phyloP scores from a whole-genome alignment of 2,888 invertebrate genomes.

The Amiota communis region DNA sequence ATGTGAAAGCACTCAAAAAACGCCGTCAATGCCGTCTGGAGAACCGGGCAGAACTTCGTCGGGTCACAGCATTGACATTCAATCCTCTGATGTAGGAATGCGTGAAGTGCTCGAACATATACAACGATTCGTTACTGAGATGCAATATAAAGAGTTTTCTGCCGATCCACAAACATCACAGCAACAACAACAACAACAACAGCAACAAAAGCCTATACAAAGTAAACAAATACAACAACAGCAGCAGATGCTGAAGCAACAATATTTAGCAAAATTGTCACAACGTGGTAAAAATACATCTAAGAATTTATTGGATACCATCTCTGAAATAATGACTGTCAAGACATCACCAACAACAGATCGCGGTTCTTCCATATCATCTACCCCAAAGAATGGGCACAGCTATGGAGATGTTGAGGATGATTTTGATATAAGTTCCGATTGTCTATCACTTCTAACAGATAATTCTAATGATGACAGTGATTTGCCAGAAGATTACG shows the following conservation, averaged over 20 bases:
- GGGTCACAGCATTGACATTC: slow-evolving; percentile 55
- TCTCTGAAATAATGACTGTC: slow-evolving; percentile 31
- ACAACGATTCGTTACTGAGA: slow-evolving; percentile 60
- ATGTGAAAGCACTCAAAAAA: slow-evolving; percentile 50
- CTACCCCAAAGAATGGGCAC: background rate
- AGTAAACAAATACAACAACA: slow-evolving; percentile 21
- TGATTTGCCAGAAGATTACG: slow-evolving; percentile 37
- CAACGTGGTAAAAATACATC: slow-evolving; percentile 26
- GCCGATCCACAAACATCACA: slow-evolving; percentile 37
- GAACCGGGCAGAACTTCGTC: slow-evolving; percentile 51
- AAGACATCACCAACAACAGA: background rate
- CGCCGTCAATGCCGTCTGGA: slow-evolving; percentile 12
- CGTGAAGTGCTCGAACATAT: slow-evolving; percentile 65
- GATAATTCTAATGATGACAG: slow-evolving; percentile 47
- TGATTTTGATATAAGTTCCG: slow-evolving; percentile 62
- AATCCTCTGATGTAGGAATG: slow-evolving; percentile 63
- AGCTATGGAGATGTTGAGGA: slow-evolving; percentile 56
- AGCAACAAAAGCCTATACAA: background rate
- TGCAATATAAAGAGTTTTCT: slow-evolving; percentile 51
- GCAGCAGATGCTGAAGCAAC: slow-evolving; percentile 8
- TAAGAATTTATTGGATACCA: slow-evolving; percentile 20
- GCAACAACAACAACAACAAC: background rate
- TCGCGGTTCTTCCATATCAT: background rate
- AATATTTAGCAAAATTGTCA: background rate
- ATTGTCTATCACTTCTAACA: slow-evolving; percentile 54